phyloP scores from a whole-genome alignment of 2,113 vertebrate genomes.

The Coregonus clupeaformis region DNA sequence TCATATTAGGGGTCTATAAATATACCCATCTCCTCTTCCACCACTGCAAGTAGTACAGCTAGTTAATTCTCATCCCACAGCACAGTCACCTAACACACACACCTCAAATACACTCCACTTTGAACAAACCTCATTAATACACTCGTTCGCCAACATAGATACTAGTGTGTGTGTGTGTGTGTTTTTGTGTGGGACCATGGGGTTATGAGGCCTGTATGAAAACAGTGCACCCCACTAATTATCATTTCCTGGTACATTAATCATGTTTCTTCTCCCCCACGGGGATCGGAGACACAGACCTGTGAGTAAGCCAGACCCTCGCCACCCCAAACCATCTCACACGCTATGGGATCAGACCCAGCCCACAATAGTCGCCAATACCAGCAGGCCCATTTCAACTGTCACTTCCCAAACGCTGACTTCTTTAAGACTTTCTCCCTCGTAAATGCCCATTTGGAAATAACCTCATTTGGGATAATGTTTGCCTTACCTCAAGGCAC shows the following conservation, averaged over 20 bases:
- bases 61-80: conserved; percentile 35
- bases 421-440: conserved; percentile 48
- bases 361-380: conserved; percentile 15
- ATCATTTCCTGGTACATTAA: conserved; percentile 62
- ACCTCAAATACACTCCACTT: background rate
- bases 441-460: conserved; percentile 30
- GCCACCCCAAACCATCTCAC: conserved; percentile 34
- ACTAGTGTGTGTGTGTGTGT: conserved; percentile 22
- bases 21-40: conserved; percentile 49
- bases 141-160: conserved; percentile 21
- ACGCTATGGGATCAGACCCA: conserved; percentile 24
- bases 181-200: conserved; percentile 8
- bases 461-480: conserved; percentile 53
- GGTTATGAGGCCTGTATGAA: conserved; percentile 44
- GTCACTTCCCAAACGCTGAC: conserved; percentile 16
- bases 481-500: conserved; percentile 46
- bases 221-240: conserved; percentile 56
- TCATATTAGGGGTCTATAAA: conserved; percentile 68
- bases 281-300: background rate
- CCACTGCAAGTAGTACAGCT: conserved; percentile 46
- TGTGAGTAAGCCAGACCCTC: conserved; percentile 33
- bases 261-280: conserved; percentile 39
- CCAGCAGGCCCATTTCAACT: conserved; percentile 15
- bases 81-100: conserved; percentile 11
- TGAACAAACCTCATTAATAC: conserved; percentile 25